phyloP scores from a whole-genome alignment of 37 sponge, comb jelly and placozoan genomes.

The Oscarella lobularis region DNA sequence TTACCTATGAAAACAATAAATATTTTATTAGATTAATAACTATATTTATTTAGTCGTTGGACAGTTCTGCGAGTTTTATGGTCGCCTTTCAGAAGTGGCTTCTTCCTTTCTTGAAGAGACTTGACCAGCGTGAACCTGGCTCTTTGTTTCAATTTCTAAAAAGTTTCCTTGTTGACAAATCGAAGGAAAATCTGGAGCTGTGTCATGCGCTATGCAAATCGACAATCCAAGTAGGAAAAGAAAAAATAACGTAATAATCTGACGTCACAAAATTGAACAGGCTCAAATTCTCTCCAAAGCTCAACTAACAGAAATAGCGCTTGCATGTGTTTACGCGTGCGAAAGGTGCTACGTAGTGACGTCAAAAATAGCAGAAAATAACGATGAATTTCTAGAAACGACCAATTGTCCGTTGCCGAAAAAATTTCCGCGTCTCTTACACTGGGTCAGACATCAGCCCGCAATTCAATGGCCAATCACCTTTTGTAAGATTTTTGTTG shows the following conservation, averaged over 20 bases:
- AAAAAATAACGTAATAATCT: background rate
- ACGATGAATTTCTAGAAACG: background rate
- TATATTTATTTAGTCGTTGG: too few relatives aligned
- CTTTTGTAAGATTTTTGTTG: too few relatives aligned
- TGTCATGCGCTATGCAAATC: background rate
- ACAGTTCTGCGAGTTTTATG: too few relatives aligned
- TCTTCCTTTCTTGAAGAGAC: background rate
- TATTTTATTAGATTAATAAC: too few relatives aligned
- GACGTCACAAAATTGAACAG: background rate
- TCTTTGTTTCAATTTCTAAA: background rate
- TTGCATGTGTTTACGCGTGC: conserved; percentile 1
- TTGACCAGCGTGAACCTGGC: background rate
- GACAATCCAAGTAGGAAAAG: too few relatives aligned
- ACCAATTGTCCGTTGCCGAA: background rate
- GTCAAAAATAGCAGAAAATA: background rate
- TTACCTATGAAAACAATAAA: too few relatives aligned
- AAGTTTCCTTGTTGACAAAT: background rate
- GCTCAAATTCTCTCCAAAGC: too few relatives aligned
- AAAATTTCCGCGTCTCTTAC: background rate
- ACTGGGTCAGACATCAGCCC: too few relatives aligned
- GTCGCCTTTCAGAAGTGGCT: background rate
- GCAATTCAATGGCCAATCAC: too few relatives aligned
- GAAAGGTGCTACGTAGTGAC: background rate
- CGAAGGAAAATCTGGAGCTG: background rate
- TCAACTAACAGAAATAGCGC: background rate